phyloP scores from a whole-genome alignment of 2,888 invertebrate genomes.

The Luperina testacea region DNA sequence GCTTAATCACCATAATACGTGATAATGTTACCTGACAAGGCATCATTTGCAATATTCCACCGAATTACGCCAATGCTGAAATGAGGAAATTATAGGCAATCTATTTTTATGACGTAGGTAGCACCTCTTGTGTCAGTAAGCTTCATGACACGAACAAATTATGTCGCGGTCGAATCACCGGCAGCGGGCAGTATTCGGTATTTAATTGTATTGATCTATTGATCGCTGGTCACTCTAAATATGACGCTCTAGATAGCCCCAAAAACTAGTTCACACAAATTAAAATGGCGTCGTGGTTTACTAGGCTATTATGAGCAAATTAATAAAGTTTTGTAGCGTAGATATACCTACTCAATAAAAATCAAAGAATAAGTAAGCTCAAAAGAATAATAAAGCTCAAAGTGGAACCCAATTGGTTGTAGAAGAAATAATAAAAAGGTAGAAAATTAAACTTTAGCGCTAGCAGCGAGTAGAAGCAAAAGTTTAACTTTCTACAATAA shows the following conservation, averaged over 20 bases:
- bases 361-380: slow-evolving; percentile 7
- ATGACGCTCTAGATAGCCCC: slow-evolving; percentile 39
- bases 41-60: slow-evolving; percentile 22
- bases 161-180: slow-evolving; percentile 36
- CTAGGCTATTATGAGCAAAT: neutral
- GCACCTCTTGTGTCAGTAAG: slow-evolving; percentile 28
- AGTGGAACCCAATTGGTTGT: slow-evolving; percentile 16
- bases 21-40: slow-evolving; percentile 21
- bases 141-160: slow-evolving; percentile 36
- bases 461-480: slow-evolving; percentile 15
- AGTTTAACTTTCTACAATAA: slow-evolving; percentile 34
- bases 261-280: slow-evolving; percentile 44
- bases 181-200: slow-evolving; percentile 20
- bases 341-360: slow-evolving; percentile 2
- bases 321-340: neutral
- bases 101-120: slow-evolving; percentile 33
- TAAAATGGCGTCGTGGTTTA: slow-evolving; percentile 25
- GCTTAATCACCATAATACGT: slow-evolving; percentile 24
- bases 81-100: slow-evolving; percentile 28
- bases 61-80: slow-evolving; percentile 34
- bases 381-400: slow-evolving; percentile 11
- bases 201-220: slow-evolving; percentile 59
- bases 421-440: slow-evolving; percentile 21
- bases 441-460: slow-evolving; percentile 19
- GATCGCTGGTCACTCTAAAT: slow-evolving; percentile 40